Base-by-base conservation (phyloP, 2,797 vertebrate species). In the Cryptoprocta ferox region DNA sequence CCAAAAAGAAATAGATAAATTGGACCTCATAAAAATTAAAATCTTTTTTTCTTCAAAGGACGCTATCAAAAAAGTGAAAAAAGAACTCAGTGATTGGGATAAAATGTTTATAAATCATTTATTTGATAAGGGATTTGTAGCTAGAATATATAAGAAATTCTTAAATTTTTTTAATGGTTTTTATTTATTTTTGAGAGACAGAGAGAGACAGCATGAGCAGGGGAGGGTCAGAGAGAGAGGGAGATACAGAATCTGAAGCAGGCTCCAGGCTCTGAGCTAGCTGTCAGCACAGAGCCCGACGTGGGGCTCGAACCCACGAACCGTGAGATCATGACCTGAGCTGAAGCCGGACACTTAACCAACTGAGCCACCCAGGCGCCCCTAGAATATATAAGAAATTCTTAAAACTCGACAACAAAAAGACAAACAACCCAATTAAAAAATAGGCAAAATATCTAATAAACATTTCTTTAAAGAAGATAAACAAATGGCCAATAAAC, bases 361-460 rank as follows among this genome's bases (percentile, higher is more conserved):
- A n/a, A n/a, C n/a, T n/a, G n/a, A n/a, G n/a, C n/a, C n/a, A n/a
- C n/a, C n/a, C n/a, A n/a, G n/a, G n/a, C n/a, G n/a, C n/a, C n/a
- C n/a, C 35, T 68, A 89, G 18, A 90, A 76, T 50, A 65, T 56
- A 42, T 68, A 66, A 63, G 2, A 15, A 63, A 86, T 63, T 96
- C 18, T 88, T 91, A 80, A 14, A 93, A 37, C 53, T 94, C 21
- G 56, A 70, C n/a, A 84, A 59, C 18, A 92, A 45, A 79, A 95
- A 95, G 61, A 37, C 48, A 61, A 61, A 75, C 14, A 94, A 48
- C 10, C 2, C 24, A 90, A 87, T 61, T 81, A 56, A 92, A 95
- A 92, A 65, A 76, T 45, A n/a, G 59, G 26, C 39, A 89, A 91
- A 73, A 6, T 12, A 92, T 95, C 37, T 95, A 95, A 88, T 42